phyloP scores from a whole-genome alignment of 23 tunicate species.

The Trididemnum clinides region DNA sequence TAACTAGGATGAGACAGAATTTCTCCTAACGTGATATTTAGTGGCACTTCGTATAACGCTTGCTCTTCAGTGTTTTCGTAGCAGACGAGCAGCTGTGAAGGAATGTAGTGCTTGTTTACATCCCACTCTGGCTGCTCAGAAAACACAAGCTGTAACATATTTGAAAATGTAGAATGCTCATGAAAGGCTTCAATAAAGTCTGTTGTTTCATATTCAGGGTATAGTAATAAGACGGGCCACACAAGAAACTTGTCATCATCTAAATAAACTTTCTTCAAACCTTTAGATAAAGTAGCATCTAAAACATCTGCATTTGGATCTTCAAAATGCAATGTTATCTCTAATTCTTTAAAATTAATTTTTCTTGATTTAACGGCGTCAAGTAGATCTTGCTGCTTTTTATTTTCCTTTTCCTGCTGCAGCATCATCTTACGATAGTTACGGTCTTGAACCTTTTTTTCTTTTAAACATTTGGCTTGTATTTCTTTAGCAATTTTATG shows the following conservation, averaged over 20 bases:
- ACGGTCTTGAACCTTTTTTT: constrained; percentile 45
- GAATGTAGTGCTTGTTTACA: constrained; percentile 7
- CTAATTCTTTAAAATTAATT: neutral
- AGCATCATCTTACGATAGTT: constrained; percentile 45
- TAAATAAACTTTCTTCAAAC: constrained; percentile 49
- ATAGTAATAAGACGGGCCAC: constrained; percentile 87
- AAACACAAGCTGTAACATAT: constrained; percentile 59
- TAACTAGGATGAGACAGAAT: constrained; percentile 35
- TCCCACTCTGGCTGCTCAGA: constrained; percentile 74
- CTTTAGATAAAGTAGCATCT: constrained; percentile 34
- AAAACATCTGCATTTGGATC: neutral
- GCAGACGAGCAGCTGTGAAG: constrained; percentile 36
- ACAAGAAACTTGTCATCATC: constrained; percentile 43
- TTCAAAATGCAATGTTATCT: neutral
- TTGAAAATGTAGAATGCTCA: constrained; percentile 57
- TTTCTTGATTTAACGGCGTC: constrained; percentile 37
- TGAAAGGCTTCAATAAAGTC: constrained; percentile 75
- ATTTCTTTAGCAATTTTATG: constrained; percentile 40
- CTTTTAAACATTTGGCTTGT: neutral
- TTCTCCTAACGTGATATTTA: constrained; percentile 29
- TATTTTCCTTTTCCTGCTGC: neutral
- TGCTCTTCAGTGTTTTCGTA: constrained; percentile 45
- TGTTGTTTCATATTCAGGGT: constrained; percentile 74
- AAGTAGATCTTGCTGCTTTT: constrained; percentile 21
- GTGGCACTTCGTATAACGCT: constrained; percentile 36